Evolutionary conservation across 1,140 invertebrate genomes (phyloP).

Genomic region (Anagrus nilaparvatae): DNA sequence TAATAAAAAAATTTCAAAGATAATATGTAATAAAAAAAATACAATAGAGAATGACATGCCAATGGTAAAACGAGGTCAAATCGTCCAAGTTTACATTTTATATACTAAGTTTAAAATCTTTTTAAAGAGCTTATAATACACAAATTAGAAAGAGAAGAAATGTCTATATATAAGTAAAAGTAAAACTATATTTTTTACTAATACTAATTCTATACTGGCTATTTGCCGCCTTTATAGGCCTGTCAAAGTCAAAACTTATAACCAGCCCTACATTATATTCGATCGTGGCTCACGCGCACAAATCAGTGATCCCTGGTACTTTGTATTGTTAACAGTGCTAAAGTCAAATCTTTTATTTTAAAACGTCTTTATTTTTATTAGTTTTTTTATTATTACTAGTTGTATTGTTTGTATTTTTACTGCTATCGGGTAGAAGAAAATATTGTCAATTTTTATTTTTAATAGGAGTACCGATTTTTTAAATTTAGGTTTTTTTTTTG

Average conservation of each 20-base stretch:
- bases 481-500: no score
- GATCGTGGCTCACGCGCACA: constrained; percentile 11
- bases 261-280: constrained; percentile 5
- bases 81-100: background rate
- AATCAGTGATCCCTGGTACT: constrained; percentile 13
- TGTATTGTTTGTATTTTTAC: constrained; percentile 5
- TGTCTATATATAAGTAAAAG: background rate
- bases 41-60: constrained; percentile 9
- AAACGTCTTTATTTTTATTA: background rate
- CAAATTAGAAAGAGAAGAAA: background rate
- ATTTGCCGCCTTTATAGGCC: constrained; percentile 25
- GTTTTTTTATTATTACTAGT: constrained; percentile 6
- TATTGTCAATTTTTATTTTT: no score
- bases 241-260: constrained; percentile 42
- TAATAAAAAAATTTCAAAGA: no score
- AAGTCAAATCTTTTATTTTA: background rate
- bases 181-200: constrained; percentile 4
- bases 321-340: background rate
- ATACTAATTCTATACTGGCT: background rate
- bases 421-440: background rate
- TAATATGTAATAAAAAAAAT: background rate
- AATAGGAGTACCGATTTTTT: no score
- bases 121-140: background rate
- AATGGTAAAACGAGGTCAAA: constrained; percentile 15
- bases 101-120: background rate